Evolutionary conservation across 2,888 invertebrate genomes (phyloP).

Genomic region (Drosophila pegasa): DNA sequence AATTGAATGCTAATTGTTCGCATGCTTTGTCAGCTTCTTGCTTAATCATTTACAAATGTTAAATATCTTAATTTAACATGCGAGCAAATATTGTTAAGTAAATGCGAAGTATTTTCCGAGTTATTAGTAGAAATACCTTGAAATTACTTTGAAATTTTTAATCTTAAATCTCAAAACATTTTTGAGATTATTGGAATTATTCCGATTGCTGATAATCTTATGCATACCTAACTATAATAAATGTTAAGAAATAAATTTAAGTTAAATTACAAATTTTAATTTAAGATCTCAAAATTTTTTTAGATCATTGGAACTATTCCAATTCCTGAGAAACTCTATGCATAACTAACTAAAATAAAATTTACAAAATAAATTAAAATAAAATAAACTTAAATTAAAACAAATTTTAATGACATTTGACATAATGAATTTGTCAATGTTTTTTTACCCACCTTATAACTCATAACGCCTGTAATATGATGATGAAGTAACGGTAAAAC

Average conservation of each 20-base stretch:
- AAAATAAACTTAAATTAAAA: conserved; percentile 6
- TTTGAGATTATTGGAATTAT: neutral
- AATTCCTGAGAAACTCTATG: no score
- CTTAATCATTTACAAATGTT: conserved; percentile 8
- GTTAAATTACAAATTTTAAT: conserved; percentile 4
- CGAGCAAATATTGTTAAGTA: neutral
- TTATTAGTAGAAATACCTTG: neutral
- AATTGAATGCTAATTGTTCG: conserved; percentile 57
- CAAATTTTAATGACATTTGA: conserved; percentile 3
- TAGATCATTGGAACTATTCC: no score
- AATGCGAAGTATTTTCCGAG: neutral
- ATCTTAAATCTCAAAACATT: neutral
- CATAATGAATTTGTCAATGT: conserved; percentile 1
- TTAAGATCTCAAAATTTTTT: no score
- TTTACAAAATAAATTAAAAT: conserved; percentile 1
- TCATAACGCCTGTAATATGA: conserved; percentile 54
- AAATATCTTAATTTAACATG: conserved; percentile 28
- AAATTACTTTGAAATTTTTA: neutral
- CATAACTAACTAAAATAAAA: neutral
- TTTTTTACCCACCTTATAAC: conserved; percentile 70
- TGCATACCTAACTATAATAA: neutral
- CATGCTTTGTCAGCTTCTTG: conserved; percentile 4
- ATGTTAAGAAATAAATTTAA: neutral
- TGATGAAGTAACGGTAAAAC: conserved; percentile 32
- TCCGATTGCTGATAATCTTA: neutral